Evolutionary conservation across 2,113 vertebrate species (phyloP), one percentile per base, ranked within the genome.

Genomic region (Cyprinus carpio): DNA sequence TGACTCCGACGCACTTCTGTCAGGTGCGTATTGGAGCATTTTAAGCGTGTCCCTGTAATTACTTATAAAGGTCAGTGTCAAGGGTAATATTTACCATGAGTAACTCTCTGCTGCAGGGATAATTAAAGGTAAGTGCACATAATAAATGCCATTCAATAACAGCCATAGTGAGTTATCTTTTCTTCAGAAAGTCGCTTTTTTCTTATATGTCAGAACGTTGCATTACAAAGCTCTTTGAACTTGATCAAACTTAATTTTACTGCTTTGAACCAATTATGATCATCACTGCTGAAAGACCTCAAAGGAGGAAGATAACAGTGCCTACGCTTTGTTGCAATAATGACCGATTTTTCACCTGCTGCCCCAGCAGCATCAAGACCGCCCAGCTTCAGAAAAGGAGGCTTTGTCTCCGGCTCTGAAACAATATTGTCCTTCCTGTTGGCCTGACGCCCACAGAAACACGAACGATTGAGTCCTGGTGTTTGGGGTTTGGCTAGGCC

Each of bases 361-460:
- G 51, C 43, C 23, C 46, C 49, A 6, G 2, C 2, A 27, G 62
- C 62, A 18, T 6, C 34, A 15, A 67, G 58, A 56, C 27, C 16
- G n/a, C 46, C 11, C 13, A 54, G 69, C 34, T 75, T 71, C 54
- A 81, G 65, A 87, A 88, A 85, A 62, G 51, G 11, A 16, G 69
- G 51, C 77, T 84, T 88, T 88, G 88, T 90, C 46, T 84, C 58
- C 27, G 5, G 46, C 75, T 81, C 85, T 86, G 83, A 40, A 89
- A 90, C 84, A 89, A 85, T 88, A 88, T 88, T 88, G 84, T 83
- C 51, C 85, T 90, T 88, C 65, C 69, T 87, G 51, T 84, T 88
- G 88, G 89, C 83, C 20, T 2, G 31, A 9, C 23, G 85, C 88
- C 84, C 65, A 81, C 72, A 60, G 46, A 84, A 87, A 83, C 84